phyloP scores from a whole-genome alignment of 2,113 vertebrate genomes.

The Riparia riparia region DNA sequence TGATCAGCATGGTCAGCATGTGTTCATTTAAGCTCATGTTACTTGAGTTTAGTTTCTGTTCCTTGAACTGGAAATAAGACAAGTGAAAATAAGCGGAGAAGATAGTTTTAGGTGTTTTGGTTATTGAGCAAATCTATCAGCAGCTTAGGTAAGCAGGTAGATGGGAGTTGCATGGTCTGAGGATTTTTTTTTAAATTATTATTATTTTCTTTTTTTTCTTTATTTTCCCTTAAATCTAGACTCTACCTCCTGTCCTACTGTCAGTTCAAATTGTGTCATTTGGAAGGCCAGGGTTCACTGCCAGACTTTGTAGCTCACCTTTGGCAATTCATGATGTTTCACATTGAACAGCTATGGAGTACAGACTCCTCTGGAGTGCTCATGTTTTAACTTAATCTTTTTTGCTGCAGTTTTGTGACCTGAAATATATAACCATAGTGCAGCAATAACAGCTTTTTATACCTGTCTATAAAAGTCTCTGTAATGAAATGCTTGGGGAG shows the following conservation, averaged over 20 bases:
- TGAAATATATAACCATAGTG: neutral
- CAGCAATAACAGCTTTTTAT: conserved; percentile 43
- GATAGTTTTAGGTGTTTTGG: neutral
- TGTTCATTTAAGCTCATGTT: neutral
- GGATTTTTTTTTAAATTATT: neutral
- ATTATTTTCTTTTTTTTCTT: neutral
- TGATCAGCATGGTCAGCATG: neutral
- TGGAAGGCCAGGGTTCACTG: neutral
- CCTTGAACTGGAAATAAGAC: neutral
- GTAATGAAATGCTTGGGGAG: conserved; percentile 53
- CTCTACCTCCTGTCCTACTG: neutral
- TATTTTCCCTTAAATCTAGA: neutral
- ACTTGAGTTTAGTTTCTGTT: neutral
- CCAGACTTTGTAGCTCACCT: neutral
- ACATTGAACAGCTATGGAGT: neutral
- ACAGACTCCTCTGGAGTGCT: neutral
- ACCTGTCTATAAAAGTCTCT: conserved; percentile 31
- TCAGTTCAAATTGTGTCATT: neutral
- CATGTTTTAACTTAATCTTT: neutral
- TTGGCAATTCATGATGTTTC: neutral
- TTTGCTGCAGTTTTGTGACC: neutral
- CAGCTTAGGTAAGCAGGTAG: neutral
- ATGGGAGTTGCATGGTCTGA: neutral
- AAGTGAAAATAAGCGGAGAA: neutral
- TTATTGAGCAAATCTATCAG: neutral